Conservation (phyloP, 1,140 invertebrate genomes). For the Holotrichia oblita region DNA sequence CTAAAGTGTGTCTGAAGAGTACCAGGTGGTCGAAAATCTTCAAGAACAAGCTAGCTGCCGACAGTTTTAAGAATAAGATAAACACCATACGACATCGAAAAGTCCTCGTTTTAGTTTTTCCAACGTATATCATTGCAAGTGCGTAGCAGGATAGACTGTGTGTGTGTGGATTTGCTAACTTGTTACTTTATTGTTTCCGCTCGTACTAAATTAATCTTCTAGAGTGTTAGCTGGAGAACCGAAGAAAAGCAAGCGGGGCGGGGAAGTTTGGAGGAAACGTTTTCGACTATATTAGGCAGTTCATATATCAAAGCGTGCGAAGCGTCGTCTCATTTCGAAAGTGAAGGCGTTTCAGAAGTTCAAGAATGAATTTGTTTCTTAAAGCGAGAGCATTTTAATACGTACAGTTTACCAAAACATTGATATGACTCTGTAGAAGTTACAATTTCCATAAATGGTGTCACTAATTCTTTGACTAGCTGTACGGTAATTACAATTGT, state of each 20-base stretch:
- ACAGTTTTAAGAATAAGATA: constrained; percentile 27
- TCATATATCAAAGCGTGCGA: background rate
- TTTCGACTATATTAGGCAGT: background rate
- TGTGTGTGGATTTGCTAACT: too few relatives aligned
- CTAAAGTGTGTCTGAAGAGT: constrained; percentile 17
- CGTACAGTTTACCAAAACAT: too few relatives aligned
- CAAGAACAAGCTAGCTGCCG: background rate
- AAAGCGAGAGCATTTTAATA: background rate
- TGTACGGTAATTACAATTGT: too few relatives aligned
- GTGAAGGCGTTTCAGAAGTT: background rate
- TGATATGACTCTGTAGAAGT: too few relatives aligned
- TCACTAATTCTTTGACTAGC: too few relatives aligned
- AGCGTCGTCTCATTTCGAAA: background rate
- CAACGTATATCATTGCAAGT: constrained; percentile 5
- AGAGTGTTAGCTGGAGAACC: background rate
- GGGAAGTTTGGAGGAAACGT: background rate
- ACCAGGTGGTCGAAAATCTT: constrained; percentile 9
- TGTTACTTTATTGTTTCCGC: constrained; percentile 26
- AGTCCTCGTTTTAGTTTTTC: constrained; percentile 28
- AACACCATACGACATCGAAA: background rate
- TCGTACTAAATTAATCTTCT: constrained; percentile 29
- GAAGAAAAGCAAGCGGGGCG: background rate
- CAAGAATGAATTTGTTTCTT: background rate
- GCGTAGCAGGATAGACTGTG: background rate
- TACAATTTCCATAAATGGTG: too few relatives aligned